Evolutionary conservation across 2,797 vertebrate genomes (phyloP), one percentile per base, ranked within the genome.

Genomic region (Catharus ustulatus): DNA sequence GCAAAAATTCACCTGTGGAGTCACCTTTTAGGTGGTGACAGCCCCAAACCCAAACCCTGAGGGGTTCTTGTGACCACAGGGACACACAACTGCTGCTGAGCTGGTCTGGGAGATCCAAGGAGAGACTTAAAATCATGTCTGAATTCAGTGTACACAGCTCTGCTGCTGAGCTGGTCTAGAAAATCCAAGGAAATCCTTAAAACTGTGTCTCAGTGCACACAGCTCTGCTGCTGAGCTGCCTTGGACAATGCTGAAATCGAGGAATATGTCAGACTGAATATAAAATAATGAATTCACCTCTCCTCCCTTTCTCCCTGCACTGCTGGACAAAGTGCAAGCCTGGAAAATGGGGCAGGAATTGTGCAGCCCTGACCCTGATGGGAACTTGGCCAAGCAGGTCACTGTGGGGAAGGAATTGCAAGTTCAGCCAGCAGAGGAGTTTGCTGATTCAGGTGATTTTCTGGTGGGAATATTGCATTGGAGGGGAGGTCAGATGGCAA

Each of bases 161-260:
- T 42, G 34, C 46, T 24, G 43, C 13, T 48, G 46, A 48, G 46
- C 46, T 48, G 46, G 9, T 5, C 13, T 59, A 27, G 42, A 19
- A 2, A 51, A 5, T 40, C 40, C 40, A 40, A 40, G 40, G 40
- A 40, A 40, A 40, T 15, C 1, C 12, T 19, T n/a, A 20, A 71
- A 71, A n/a, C 0, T 2, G 1, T 27, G 13, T 1, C 13, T 43
- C 49, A 7, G 0, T 24, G 2, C 0, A 20, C 21, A 4, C 14
- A 10, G 42, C 54, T 7, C 36, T 42, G 26, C 46, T 24, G 43
- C 13, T 48, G 46, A 48, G 46, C 46, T 48, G 46, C 7, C 5
- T 15, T 59, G 43, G 42, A 27, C 2, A 52, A 5, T 12, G 32
- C 38, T 19, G 32, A 30, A 14, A 51, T 0, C 6, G n/a, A 88